phyloP scores from a whole-genome alignment of 2,888 invertebrate species.

The Drosophila percnosoma region DNA sequence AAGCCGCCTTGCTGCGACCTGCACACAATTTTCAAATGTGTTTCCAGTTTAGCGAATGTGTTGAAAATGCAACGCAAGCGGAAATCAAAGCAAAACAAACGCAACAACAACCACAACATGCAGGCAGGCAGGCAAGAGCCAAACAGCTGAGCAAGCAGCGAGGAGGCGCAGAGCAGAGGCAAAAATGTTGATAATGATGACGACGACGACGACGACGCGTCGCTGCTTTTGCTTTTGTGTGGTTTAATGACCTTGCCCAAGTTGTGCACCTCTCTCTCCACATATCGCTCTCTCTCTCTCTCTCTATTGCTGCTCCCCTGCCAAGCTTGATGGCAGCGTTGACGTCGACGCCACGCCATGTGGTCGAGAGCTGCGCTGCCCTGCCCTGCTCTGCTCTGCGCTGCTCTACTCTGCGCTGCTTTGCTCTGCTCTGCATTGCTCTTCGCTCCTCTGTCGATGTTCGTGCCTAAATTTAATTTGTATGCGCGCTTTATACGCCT shows the following conservation, averaged over 20 bases:
- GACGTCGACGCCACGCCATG: constrained; percentile 60
- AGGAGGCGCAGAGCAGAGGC: constrained; percentile 34
- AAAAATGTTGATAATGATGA: constrained; percentile 55
- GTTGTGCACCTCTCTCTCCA: constrained; percentile 51
- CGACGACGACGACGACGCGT: constrained; percentile 36
- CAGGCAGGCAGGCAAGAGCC: constrained; percentile 4
- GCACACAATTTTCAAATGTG: constrained; percentile 41
- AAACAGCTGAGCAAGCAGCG: constrained; percentile 24
- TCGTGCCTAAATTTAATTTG: constrained; percentile 78
- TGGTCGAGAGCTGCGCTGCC: constrained; percentile 42
- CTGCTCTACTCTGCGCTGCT: background rate
- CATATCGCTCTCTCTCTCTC: constrained; percentile 7
- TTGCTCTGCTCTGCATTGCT: background rate
- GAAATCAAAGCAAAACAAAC: constrained; percentile 71
- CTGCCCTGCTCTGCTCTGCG: background rate
- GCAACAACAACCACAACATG: constrained; percentile 20
- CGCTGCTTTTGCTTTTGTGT: constrained; percentile 58
- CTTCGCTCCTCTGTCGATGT: constrained; percentile 35
- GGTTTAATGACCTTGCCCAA: constrained; percentile 82
- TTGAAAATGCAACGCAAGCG: constrained; percentile 71
- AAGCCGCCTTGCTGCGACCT: constrained; percentile 27
- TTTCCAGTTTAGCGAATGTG: constrained; percentile 49
- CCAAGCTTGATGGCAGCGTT: constrained; percentile 50
- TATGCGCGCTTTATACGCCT: constrained; percentile 69
- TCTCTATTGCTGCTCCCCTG: constrained; percentile 60